Conservation (phyloP, 92 coral and sea anemone species). For the Muricea muricata region DNA sequence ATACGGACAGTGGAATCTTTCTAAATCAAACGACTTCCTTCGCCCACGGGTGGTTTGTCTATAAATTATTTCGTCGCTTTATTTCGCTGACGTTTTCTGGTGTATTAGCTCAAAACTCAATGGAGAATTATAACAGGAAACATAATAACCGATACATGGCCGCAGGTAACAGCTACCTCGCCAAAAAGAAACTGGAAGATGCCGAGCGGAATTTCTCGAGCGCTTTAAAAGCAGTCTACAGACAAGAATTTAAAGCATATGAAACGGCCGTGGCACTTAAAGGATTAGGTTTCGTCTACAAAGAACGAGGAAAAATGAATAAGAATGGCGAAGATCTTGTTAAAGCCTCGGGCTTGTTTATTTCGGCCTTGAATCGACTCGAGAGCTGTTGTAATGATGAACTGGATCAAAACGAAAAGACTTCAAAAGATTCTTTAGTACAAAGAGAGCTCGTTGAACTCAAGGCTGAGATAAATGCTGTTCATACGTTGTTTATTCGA, state of each 20-base stretch:
- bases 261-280: neutral
- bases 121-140: too few relatives aligned
- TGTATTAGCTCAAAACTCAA: too few relatives aligned
- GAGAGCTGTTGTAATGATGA: neutral
- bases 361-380: neutral
- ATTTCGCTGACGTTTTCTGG: too few relatives aligned
- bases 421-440: neutral
- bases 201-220: slow-evolving; percentile 13
- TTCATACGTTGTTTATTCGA: neutral
- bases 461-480: neutral
- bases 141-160: too few relatives aligned
- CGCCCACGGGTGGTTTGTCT: too few relatives aligned
- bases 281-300: slow-evolving; percentile 31
- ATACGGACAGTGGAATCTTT: too few relatives aligned
- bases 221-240: slow-evolving; percentile 7
- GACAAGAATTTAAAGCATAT: neutral
- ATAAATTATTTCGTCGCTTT: too few relatives aligned
- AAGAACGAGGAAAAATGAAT: neutral
- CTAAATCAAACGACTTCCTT: too few relatives aligned
- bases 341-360: slow-evolving; percentile 11
- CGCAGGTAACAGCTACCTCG: too few relatives aligned
- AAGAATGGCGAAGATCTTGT: slow-evolving; percentile 13
- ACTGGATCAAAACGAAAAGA: neutral
- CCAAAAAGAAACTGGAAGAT: neutral
- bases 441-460: neutral